A percentile compares a stretch with the other conserved stretches of the same genome.
Conservation (phyloP, 2,888 invertebrate species). For the Mesorhabditis spiculigera region DNA sequence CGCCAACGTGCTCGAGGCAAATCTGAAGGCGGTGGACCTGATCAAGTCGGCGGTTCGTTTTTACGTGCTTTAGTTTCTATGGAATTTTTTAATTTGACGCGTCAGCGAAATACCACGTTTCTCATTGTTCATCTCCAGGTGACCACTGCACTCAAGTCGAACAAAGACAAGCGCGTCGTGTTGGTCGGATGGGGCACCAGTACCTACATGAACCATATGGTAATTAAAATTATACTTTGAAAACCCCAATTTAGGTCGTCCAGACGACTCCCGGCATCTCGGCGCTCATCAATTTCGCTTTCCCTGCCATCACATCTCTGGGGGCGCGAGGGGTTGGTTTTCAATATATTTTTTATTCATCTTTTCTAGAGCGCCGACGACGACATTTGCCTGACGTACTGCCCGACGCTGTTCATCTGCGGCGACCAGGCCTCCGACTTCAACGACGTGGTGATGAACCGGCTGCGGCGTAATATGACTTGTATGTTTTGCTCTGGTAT, state of each 20-base stretch:
- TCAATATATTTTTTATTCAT: background rate
- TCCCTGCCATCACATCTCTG: conserved; percentile 30
- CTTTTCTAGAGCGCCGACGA: conserved; percentile 40
- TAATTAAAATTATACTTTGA: background rate
- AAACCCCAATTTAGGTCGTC: conserved; percentile 17
- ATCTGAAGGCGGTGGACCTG: background rate
- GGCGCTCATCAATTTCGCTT: conserved; percentile 47
- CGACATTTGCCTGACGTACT: conserved; percentile 49
- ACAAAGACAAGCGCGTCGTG: conserved; percentile 32
- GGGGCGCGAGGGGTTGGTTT: conserved; percentile 43
- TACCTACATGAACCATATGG: conserved; percentile 37
- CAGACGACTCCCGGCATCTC: conserved; percentile 36
- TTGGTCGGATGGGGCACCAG: conserved; percentile 45
- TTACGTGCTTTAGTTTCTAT: background rate
- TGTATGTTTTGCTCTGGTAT: conserved; percentile 20
- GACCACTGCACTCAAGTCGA: too few relatives aligned
- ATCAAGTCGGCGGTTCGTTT: background rate
- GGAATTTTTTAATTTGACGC: background rate
- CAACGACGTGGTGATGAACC: conserved; percentile 28
- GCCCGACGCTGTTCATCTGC: conserved; percentile 46
- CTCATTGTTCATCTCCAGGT: too few relatives aligned
- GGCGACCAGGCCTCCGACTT: conserved; percentile 39
- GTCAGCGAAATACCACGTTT: background rate
- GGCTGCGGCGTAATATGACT: conserved; percentile 37
- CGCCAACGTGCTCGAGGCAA: background rate